Conservation (phyloP, 2,797 vertebrate genomes). For the Lacerta agilis region DNA sequence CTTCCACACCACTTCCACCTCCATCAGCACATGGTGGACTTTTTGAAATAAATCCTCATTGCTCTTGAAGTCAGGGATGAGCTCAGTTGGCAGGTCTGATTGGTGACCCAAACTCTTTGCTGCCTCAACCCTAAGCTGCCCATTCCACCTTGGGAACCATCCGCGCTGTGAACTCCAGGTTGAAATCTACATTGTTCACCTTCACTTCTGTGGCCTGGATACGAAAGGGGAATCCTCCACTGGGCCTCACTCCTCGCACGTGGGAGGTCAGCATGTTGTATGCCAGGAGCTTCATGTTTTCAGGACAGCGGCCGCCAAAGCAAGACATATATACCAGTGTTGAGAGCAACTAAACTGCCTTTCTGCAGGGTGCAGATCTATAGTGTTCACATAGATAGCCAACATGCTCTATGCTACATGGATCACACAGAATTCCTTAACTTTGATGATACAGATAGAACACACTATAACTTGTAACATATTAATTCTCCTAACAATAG, state of each 20-base stretch:
- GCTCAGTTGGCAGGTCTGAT: too few species aligned
- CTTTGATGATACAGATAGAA: not conserved
- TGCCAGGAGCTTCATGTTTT: slow-evolving; percentile 89
- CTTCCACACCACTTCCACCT: too few species aligned
- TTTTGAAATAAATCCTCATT: too few species aligned
- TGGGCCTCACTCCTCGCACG: slow-evolving; percentile 86
- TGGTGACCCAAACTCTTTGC: slow-evolving; percentile 81
- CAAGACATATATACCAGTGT: not conserved
- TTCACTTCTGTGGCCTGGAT: slow-evolving; percentile 92
- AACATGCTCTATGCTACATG: not conserved
- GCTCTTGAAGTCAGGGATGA: too few species aligned
- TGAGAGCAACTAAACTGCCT: not conserved
- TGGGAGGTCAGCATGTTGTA: slow-evolving; percentile 93
- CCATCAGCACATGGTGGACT: too few species aligned
- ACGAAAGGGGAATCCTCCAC: slow-evolving; percentile 87
- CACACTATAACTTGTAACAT: not conserved
- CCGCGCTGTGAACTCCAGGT: slow-evolving; percentile 85
- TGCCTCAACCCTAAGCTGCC: slow-evolving; percentile 85
- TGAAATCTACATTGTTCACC: slow-evolving; percentile 88
- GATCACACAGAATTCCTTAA: not conserved
- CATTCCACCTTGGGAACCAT: slow-evolving; percentile 95
- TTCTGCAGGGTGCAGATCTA: not conserved
- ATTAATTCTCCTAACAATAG: not conserved
- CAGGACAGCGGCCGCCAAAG: not conserved
- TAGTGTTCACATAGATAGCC: not conserved